Conservation (phyloP, 2,888 invertebrate genomes). For the Yponomeuta plumbellus region DNA sequence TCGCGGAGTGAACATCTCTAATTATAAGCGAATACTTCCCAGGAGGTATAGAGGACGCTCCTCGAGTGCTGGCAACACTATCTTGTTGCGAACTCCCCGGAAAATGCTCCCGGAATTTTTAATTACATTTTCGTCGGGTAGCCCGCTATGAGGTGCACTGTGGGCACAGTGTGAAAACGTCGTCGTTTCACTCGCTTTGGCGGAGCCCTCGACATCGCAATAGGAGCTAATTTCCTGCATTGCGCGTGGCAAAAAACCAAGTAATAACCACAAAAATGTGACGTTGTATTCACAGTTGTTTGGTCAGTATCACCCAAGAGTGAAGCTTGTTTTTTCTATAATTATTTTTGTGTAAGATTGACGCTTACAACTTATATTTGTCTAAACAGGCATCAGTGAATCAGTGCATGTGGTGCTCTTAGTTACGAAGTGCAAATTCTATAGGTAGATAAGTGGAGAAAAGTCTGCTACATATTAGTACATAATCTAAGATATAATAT, state of each 20-base stretch:
- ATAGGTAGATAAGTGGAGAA: background rate
- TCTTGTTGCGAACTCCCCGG: slow-evolving; percentile 69
- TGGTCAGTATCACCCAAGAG: slow-evolving; percentile 4
- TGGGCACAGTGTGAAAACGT: slow-evolving; percentile 57
- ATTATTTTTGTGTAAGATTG: background rate
- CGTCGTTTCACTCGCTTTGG: slow-evolving; percentile 71
- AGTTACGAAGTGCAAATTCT: background rate
- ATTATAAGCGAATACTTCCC: slow-evolving; percentile 71
- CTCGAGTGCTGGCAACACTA: slow-evolving; percentile 63
- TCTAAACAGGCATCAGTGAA: background rate
- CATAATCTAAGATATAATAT: background rate
- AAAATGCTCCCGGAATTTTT: slow-evolving; percentile 76
- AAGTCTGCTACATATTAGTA: background rate
- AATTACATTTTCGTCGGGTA: slow-evolving; percentile 76
- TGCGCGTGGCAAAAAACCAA: slow-evolving; percentile 65
- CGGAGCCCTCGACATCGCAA: slow-evolving; percentile 75
- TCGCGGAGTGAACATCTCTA: slow-evolving; percentile 62
- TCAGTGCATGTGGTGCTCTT: background rate
- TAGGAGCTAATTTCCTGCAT: slow-evolving; percentile 76
- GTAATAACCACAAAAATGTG: slow-evolving; percentile 52
- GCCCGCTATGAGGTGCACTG: slow-evolving; percentile 62
- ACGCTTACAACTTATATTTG: background rate
- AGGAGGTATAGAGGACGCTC: slow-evolving; percentile 66
- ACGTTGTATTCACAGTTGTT: slow-evolving; percentile 29
- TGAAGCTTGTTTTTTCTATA: background rate